phyloP scores from a whole-genome alignment of 2,797 vertebrate species.

The Anolis apletophallus region DNA sequence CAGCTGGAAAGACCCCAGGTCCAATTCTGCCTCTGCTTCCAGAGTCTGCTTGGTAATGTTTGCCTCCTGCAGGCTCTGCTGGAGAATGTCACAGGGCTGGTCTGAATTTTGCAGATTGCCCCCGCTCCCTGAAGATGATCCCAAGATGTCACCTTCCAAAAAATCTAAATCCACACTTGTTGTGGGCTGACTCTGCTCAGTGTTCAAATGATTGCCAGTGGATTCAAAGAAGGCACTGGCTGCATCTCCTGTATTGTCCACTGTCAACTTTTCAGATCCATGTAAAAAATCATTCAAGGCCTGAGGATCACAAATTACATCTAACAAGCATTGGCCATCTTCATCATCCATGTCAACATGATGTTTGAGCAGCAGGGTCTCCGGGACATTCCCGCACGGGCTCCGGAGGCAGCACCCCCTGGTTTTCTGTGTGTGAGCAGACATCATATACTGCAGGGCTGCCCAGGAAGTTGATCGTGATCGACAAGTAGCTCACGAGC shows the following conservation, averaged over 20 bases:
- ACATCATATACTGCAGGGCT: too few species aligned
- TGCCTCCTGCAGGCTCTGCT: slow-evolving; percentile 95
- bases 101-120: slow-evolving; percentile 83
- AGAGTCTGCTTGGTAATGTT: slow-evolving; percentile 98
- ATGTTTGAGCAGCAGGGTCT: too few species aligned
- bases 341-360: slow-evolving; percentile 99
- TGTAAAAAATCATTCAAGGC: slow-evolving; percentile 97
- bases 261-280: slow-evolving; percentile 97
- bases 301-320: slow-evolving; percentile 98
- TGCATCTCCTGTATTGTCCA: slow-evolving; percentile 93
- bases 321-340: slow-evolving; percentile 99
- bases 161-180: slow-evolving; percentile 96
- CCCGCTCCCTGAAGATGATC: slow-evolving; percentile 84
- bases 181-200: slow-evolving; percentile 79
- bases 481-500: too few species aligned
- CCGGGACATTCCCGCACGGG: too few species aligned
- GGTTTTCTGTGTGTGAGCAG: too few species aligned
- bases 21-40: slow-evolving; percentile 93
- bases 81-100: slow-evolving; percentile 94
- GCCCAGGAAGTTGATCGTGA: too few species aligned
- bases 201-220: slow-evolving; percentile 77
- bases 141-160: slow-evolving; percentile 95
- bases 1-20: slow-evolving; percentile 87
- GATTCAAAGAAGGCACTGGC: slow-evolving; percentile 94
- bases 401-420: too few species aligned